Conservation (phyloP, 2,888 invertebrate species). For the Cheiracanthium punctorium region DNA sequence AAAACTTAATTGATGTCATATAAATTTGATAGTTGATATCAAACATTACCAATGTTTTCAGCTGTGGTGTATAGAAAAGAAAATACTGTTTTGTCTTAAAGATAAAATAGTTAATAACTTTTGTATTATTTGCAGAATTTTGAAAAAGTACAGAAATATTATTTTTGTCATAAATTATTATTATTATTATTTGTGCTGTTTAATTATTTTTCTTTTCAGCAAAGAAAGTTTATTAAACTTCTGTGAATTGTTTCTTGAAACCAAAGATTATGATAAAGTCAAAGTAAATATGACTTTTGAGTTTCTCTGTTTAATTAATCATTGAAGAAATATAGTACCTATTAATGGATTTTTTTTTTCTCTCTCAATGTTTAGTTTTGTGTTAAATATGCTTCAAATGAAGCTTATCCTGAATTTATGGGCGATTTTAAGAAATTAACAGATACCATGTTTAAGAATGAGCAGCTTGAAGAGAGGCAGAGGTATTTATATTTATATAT, state of each 20-base stretch:
- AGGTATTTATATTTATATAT: constrained; percentile 12
- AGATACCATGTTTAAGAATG: constrained; percentile 27
- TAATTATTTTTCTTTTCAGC: constrained; percentile 11
- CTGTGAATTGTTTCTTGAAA: constrained; percentile 35
- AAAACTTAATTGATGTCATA: too few species aligned
- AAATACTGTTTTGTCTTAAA: background rate
- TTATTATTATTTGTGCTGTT: background rate
- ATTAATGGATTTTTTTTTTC: background rate
- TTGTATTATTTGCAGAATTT: background rate
- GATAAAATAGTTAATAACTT: background rate
- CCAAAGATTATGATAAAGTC: constrained; percentile 30
- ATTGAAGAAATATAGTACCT: background rate
- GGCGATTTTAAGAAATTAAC: constrained; percentile 33
- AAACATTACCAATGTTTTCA: too few species aligned
- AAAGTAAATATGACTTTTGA: constrained; percentile 9
- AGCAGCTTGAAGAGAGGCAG: constrained; percentile 12
- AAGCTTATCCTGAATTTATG: constrained; percentile 27
- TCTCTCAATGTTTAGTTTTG: constrained; percentile 18
- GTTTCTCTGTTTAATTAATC: background rate
- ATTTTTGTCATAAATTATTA: background rate
- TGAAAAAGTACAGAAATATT: background rate
- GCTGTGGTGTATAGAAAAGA: too few species aligned
- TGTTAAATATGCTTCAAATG: constrained; percentile 38
- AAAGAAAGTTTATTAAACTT: constrained; percentile 42
- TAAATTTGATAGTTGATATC: too few species aligned